These are phyloP conservation scores for Drosophila subobscura DNA, from an alignment of 1,140 invertebrate species.

Conservation along the genomic window DNA sequence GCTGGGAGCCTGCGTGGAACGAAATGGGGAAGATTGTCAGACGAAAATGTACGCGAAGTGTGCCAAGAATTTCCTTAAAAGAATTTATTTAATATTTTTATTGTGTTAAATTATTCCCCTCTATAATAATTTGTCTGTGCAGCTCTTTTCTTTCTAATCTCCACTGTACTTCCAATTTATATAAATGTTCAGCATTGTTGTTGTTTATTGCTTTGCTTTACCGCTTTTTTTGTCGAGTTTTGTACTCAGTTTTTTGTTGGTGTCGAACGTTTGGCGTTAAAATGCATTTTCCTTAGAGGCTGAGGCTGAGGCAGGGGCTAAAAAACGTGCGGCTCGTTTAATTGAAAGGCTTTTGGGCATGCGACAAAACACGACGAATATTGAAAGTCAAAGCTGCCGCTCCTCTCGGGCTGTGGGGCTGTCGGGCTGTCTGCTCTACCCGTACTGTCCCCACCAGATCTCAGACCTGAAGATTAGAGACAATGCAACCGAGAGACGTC, in stretches of 20 bases:
- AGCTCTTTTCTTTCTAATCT: neutral
- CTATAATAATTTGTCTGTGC: neutral
- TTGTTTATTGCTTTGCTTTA: conserved; percentile 21
- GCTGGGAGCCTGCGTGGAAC: neutral
- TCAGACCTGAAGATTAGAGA: conserved; percentile 48
- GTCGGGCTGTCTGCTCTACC: neutral
- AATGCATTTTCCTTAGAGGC: conserved; percentile 43
- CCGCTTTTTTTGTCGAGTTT: conserved; percentile 20
- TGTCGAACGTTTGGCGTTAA: conserved; percentile 64
- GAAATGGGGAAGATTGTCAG: neutral
- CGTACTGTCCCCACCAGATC: conserved; percentile 31
- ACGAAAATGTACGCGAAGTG: too few species aligned
- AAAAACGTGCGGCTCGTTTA: conserved; percentile 67
- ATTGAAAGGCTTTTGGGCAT: conserved; percentile 73
- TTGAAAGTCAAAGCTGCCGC: conserved; percentile 49
- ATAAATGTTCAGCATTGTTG: conserved; percentile 15
- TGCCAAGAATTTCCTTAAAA: too few species aligned
- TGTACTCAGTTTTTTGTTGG: conserved; percentile 23
- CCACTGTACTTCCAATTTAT: conserved; percentile 37
- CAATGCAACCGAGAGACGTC: conserved; percentile 17
- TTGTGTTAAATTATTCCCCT: too few species aligned
- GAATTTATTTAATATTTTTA: neutral
- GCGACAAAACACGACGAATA: conserved; percentile 56
- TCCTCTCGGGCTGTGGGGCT: neutral
- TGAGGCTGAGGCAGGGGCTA: conserved; percentile 8